A percentile compares a stretch with the other conserved stretches of the same genome.
Evolutionary conservation across 1,140 invertebrate genomes (phyloP).

Genomic region (Pristionchus pacificus): DNA sequence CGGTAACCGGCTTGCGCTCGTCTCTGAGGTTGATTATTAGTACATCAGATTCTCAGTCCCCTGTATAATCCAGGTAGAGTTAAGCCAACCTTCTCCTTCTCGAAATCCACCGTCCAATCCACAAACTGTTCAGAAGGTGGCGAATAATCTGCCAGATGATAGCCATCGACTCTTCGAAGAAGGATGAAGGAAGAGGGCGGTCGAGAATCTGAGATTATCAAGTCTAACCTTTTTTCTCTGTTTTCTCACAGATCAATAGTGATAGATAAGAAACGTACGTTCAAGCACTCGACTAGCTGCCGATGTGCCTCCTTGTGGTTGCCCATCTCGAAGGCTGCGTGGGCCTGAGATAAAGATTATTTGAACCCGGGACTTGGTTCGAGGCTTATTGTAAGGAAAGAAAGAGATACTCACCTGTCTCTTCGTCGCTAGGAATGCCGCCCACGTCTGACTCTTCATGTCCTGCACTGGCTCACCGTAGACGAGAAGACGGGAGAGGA

Average conservation of each 20-base stretch:
- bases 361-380: no score
- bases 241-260: neutral
- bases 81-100: slow-evolving; percentile 38
- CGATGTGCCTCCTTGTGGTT: slow-evolving; percentile 55
- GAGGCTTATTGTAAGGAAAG: no score
- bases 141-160: slow-evolving; percentile 53
- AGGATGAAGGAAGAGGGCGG: slow-evolving; percentile 43
- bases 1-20: slow-evolving; percentile 28
- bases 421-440: slow-evolving; percentile 37
- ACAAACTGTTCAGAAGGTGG: slow-evolving; percentile 48
- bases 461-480: slow-evolving; percentile 38
- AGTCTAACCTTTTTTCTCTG: slow-evolving; percentile 3
- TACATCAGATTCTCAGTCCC: slow-evolving; percentile 34
- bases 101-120: slow-evolving; percentile 52
- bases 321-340: slow-evolving; percentile 32
- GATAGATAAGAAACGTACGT: slow-evolving; percentile 27
- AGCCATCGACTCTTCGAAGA: slow-evolving; percentile 46
- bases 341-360: no score
- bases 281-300: slow-evolving; percentile 45
- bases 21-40: slow-evolving; percentile 42
- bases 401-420: no score
- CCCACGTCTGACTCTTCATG: slow-evolving; percentile 40
- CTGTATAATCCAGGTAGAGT: neutral
- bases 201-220: slow-evolving; percentile 37
- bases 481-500: slow-evolving; percentile 31